Conservation (phyloP, 1,140 invertebrate genomes). For the Marisa cornuarietis region DNA sequence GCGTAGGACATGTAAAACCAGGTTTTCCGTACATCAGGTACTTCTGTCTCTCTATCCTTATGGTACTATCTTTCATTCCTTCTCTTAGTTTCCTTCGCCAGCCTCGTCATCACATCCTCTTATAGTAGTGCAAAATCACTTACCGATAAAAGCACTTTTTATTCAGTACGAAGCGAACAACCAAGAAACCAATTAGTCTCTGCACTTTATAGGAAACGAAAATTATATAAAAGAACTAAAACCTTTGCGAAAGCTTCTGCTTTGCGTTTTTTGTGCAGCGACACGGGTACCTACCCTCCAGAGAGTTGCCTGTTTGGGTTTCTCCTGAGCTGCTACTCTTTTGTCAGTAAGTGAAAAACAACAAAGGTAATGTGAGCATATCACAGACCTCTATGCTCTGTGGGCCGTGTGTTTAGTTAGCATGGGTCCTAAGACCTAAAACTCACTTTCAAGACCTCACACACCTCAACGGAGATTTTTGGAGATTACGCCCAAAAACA, state of each 20-base stretch:
- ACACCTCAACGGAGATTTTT: no score
- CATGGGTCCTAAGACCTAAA: neutral
- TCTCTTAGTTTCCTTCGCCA: neutral
- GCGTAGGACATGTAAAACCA: constrained; percentile 11
- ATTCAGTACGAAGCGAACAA: no score
- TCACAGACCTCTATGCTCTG: neutral
- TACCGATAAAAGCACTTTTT: no score
- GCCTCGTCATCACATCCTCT: neutral
- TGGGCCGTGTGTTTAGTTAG: neutral
- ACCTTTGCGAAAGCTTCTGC: no score
- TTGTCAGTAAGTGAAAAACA: constrained; percentile 12
- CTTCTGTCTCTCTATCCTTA: neutral
- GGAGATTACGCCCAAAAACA: no score
- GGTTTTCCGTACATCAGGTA: constrained; percentile 22
- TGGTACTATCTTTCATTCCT: neutral
- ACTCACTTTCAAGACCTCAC: neutral
- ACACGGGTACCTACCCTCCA: constrained; percentile 21
- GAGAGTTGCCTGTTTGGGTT: constrained; percentile 25
- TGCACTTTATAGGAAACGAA: no score
- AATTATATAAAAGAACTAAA: no score
- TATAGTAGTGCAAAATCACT: no score
- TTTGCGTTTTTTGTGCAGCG: constrained; percentile 11
- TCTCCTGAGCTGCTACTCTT: constrained; percentile 12
- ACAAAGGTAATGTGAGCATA: neutral
- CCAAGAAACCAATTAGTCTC: no score